Percentiles rank a stretch among this genome's conserved stretches.
phyloP scores from a whole-genome alignment of 1,140 invertebrate genomes.

The Drosophila chauvacae region DNA sequence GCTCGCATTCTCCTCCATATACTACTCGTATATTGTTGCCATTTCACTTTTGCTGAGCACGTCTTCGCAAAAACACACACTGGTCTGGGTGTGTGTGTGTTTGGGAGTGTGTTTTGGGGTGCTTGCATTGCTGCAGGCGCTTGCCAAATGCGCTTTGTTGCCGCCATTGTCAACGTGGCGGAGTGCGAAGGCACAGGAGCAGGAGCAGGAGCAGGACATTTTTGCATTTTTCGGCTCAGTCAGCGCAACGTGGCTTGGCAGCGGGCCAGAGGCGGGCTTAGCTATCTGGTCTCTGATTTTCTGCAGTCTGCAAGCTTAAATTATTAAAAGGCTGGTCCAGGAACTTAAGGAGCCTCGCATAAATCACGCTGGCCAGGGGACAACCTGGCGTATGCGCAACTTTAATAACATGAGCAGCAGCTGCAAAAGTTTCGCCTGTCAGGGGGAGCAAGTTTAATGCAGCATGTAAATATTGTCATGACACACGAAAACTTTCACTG shows the following conservation, averaged over 20 bases:
- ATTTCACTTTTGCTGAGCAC: slow-evolving; percentile 79
- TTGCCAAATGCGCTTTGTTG: slow-evolving; percentile 81
- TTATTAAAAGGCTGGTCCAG: slow-evolving; percentile 63
- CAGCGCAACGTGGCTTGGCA: slow-evolving; percentile 77
- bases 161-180: slow-evolving; percentile 76
- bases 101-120: slow-evolving; percentile 1
- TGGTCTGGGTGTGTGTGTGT: slow-evolving; percentile 35
- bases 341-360: slow-evolving; percentile 61
- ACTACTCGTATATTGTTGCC: slow-evolving; percentile 63
- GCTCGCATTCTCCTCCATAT: slow-evolving; percentile 19
- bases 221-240: slow-evolving; percentile 80
- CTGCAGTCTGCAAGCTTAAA: slow-evolving; percentile 56
- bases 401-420: slow-evolving; percentile 64
- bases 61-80: slow-evolving; percentile 50
- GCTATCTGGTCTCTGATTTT: slow-evolving; percentile 61
- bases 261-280: slow-evolving; percentile 31
- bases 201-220: slow-evolving; percentile 38
- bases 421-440: slow-evolving; percentile 45
- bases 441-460: slow-evolving; percentile 72
- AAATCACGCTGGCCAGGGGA: slow-evolving; percentile 72
- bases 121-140: slow-evolving; percentile 70
- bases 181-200: slow-evolving; percentile 14
- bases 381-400: slow-evolving; percentile 73
- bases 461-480: slow-evolving; percentile 81
- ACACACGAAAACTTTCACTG: slow-evolving; percentile 77